These are phyloP conservation scores for Drosophila gaucha DNA, from an alignment of 2,888 invertebrate genomes.

Conservation along the genomic window DNA sequence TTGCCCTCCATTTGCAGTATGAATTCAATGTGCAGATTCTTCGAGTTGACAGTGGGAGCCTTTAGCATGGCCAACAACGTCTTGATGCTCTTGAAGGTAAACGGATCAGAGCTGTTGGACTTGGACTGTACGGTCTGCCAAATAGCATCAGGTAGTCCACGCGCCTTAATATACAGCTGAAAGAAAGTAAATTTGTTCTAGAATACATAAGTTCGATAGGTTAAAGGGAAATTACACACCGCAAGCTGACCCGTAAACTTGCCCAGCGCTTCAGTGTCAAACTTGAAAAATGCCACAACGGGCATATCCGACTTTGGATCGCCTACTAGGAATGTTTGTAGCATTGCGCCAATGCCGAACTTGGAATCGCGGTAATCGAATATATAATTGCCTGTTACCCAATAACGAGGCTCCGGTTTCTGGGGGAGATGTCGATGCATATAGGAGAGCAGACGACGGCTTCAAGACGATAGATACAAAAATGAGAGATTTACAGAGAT, in stretches of 20 bases:
- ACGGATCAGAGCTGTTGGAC: slow-evolving; percentile 84
- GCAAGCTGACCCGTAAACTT: slow-evolving; percentile 87
- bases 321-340: slow-evolving; percentile 88
- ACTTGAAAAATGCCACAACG: slow-evolving; percentile 86
- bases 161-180: slow-evolving; percentile 87
- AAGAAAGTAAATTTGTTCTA: not conserved
- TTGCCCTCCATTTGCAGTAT: slow-evolving; percentile 89
- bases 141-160: slow-evolving; percentile 85
- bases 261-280: slow-evolving; percentile 87
- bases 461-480: slow-evolving; percentile 67
- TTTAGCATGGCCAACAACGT: slow-evolving; percentile 85
- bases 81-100: slow-evolving; percentile 86
- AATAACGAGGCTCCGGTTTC: slow-evolving; percentile 86
- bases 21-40: slow-evolving; percentile 88
- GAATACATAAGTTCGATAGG: not conserved
- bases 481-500: not conserved
- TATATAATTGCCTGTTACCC: slow-evolving; percentile 90
- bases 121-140: slow-evolving; percentile 83
- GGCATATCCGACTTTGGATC: slow-evolving; percentile 89
- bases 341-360: slow-evolving; percentile 87
- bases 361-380: slow-evolving; percentile 89
- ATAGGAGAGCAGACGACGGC: slow-evolving; percentile 88
- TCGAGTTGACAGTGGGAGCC: slow-evolving; percentile 84
- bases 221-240: slow-evolving; percentile 56
- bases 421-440: slow-evolving; percentile 87